phyloP scores from a whole-genome alignment of 2,888 invertebrate genomes.

The Drosophila diplacantha region DNA sequence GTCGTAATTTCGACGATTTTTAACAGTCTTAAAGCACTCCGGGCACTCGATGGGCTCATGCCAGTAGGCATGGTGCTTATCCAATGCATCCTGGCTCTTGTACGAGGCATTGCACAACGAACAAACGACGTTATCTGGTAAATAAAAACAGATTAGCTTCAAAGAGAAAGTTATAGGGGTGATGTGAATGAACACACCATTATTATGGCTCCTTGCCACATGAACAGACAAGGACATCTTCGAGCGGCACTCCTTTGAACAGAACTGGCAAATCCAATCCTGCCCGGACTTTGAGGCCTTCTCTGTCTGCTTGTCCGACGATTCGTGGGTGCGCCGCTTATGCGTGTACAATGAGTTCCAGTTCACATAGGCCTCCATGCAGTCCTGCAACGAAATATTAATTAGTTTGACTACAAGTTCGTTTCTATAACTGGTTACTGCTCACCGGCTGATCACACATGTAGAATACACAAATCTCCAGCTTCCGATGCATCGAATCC shows the following conservation, averaged over 20 bases:
- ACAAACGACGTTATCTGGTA: constrained; percentile 63
- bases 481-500: constrained; percentile 46
- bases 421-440: neutral
- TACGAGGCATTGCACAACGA: constrained; percentile 63
- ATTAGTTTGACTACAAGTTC: neutral
- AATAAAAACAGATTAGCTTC: neutral
- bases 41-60: constrained; percentile 70
- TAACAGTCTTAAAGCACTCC: constrained; percentile 67
- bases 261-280: constrained; percentile 73
- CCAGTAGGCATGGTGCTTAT: constrained; percentile 65
- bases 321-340: constrained; percentile 60
- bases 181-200: constrained; percentile 54
- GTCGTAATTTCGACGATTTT: constrained; percentile 70
- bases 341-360: constrained; percentile 74
- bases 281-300: constrained; percentile 4
- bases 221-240: constrained; percentile 76
- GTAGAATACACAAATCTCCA: constrained; percentile 55
- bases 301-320: constrained; percentile 9
- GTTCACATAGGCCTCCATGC: constrained; percentile 66
- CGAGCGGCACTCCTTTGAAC: constrained; percentile 68
- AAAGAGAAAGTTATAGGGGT: neutral
- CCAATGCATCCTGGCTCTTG: constrained; percentile 59
- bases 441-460: constrained; percentile 73
- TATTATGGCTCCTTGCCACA: constrained; percentile 75
- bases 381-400: constrained; percentile 52